Percentiles rank a stretch among this genome's conserved stretches.
These are phyloP conservation scores for Pristionchus japonicus DNA, from an alignment of 2,888 invertebrate genomes.

Conservation along the genomic window DNA sequence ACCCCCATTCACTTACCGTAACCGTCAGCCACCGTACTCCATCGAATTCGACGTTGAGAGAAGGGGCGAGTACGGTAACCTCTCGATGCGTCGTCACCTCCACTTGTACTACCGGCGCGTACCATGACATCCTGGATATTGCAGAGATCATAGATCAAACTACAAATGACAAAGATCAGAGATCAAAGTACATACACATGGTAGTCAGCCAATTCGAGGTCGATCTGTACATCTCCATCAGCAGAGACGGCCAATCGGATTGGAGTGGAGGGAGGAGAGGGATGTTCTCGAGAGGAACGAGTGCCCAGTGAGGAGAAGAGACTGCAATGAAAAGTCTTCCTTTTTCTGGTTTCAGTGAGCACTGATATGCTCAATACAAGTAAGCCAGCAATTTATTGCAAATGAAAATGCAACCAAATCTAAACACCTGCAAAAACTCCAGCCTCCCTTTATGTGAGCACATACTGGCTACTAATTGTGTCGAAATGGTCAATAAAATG, in stretches of 20 bases:
- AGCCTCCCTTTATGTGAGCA: no score
- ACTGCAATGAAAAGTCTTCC: constrained; percentile 39
- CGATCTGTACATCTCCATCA: constrained; percentile 56
- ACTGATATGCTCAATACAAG: no score
- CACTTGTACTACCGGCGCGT: constrained; percentile 49
- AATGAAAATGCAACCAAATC: no score
- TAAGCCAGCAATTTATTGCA: no score
- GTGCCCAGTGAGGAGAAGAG: neutral
- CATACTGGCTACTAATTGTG: no score
- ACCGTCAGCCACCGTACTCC: constrained; percentile 54
- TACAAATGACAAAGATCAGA: neutral
- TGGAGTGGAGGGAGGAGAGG: constrained; percentile 27
- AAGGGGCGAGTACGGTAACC: constrained; percentile 49
- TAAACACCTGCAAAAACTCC: no score
- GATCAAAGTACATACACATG: constrained; percentile 52
- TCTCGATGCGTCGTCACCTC: constrained; percentile 46
- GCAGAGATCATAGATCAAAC: neutral
- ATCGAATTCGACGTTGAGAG: constrained; percentile 52
- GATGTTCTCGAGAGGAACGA: neutral
- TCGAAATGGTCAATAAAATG: no score
- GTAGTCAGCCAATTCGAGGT: constrained; percentile 58
- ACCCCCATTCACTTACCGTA: constrained; percentile 46
- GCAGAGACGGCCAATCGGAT: constrained; percentile 46
- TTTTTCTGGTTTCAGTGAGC: no score
- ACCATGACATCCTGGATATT: constrained; percentile 55